phyloP scores from a whole-genome alignment of 2,888 invertebrate genomes.

The Clepsis dumicolana region DNA sequence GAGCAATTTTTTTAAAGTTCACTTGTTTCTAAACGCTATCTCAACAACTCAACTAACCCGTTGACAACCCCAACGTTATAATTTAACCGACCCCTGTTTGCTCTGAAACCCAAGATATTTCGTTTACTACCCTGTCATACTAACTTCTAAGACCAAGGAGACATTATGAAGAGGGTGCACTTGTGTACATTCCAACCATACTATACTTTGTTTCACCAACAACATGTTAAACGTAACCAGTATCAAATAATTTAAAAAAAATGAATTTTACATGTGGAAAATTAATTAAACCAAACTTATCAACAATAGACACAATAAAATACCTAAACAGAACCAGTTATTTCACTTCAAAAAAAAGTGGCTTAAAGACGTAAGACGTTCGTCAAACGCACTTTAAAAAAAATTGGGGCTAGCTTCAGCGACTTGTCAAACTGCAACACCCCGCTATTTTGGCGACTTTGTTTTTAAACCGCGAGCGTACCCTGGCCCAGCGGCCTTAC shows the following conservation, averaged over 20 bases:
- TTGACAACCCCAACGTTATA: constrained; percentile 70
- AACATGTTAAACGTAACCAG: no score
- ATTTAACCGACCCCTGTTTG: constrained; percentile 77
- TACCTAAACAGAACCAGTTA: no score
- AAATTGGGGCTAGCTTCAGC: no score
- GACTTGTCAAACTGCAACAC: background rate
- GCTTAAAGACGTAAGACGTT: background rate
- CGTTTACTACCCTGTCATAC: constrained; percentile 64
- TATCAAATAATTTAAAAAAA: no score
- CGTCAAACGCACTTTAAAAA: no score
- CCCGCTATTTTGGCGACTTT: background rate
- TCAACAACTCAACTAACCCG: constrained; percentile 64
- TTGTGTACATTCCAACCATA: constrained; percentile 38
- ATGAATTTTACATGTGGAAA: no score
- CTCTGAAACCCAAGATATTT: constrained; percentile 73
- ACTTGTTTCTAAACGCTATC: constrained; percentile 47
- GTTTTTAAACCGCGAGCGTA: background rate
- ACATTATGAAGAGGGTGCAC: background rate
- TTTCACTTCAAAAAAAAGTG: no score
- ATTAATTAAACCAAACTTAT: no score
- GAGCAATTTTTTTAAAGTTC: background rate
- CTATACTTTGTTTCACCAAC: background rate
- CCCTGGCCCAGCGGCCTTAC: constrained; percentile 42
- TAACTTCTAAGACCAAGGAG: constrained; percentile 35
- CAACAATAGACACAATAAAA: no score